Base-by-base conservation (phyloP, 1,140 invertebrate species). In the Cydia pomonella region DNA sequence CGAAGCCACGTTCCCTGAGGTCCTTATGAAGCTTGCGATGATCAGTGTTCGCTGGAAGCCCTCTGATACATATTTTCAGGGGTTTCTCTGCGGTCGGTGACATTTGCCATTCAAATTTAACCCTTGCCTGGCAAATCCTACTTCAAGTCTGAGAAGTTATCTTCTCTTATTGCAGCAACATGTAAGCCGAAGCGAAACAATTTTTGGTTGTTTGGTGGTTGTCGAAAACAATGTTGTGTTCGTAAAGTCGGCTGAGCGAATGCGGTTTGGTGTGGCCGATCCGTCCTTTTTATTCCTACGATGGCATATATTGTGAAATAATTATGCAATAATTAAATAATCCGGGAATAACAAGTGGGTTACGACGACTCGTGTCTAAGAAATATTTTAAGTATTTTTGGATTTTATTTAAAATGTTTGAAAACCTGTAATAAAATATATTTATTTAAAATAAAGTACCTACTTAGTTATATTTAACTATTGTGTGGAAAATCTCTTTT, bases 51-150 rank as follows among this genome's bases (percentile, higher is more conserved):
- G 18, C n/a, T 59, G 53, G 53, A 59, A 59, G 53, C n/a, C 53
- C 53, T 12, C 53, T 59, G 53, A 59, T 59, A 10, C 53, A 59
- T 59, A 59, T 59, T 59, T 59, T 59, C 53, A 21, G 18, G 53
- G 53, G 53, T 18, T 59, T 59, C 53, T 59, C 53, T 59, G 53
- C 18, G 18, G 53, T 7, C 5, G 53, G 53, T 2, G 53, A 21
- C 53, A 59, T 59, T 59, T 59, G 53, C 53, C 53, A 59, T 59
- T 59, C 47, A 50, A 21, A 9, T 59, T 59, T 21, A 2, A 23
- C n/a, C n/a, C 47, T 50, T 50, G 13, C 3, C 16, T 50, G 16
- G 47, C 13, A 50, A 50, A n/a, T 50, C 38, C 38, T 12, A 41
- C 38, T 47, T 47, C 44, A 41, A 13, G 38, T 41, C 16, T 50